Evolutionary conservation across 2,888 invertebrate species (phyloP), one percentile per base, ranked within the genome.

Genomic region (Latrodectus hesperus): DNA sequence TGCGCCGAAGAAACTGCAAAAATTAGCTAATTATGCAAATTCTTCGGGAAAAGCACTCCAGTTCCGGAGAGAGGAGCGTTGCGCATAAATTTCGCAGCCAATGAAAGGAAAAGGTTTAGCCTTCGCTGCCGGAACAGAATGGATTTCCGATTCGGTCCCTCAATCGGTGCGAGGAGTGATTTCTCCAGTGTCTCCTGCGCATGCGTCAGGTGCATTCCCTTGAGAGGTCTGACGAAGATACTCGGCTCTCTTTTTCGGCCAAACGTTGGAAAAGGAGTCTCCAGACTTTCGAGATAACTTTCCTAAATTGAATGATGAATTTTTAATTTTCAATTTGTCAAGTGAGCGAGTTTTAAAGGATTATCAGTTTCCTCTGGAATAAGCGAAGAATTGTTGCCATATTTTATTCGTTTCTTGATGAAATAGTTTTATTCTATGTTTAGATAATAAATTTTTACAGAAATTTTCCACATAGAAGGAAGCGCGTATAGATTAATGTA

Each of bases 1-100:
- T 49, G 72, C 72, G 52, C n/a, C 51, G 74, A 51, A 68, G 51
- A 74, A 74, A 70, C 51, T 26, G 70, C 17, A 80, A 80, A 80
- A 85, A 80, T 80, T 68, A 85, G 80, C 85, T 85, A 85, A 85
- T 85, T 85, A 80, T 85, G 80, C 75, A 85, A 80, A 85, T 85
- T 64, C 38, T 38, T 77, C 74, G 8, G 14, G 80, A 64, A 26
- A 38, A n/a, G 67, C 22, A 26, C 16, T 68, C 73, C 60, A 12
- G 55, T 70, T 17, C 67, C 12, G 5, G 67, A 17, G 17, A 17
- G 49, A 17, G 38, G 65, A 72, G 65, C 38, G 38, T 67, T 26
- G 12, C 55, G 65, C 84, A 55, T 60, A 55, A 85, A 79, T 85
- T 85, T 80, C 71, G 70, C 60, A 70, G 71, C 85, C 79, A 71